Conservation (phyloP, 2,113 vertebrate genomes). For the Picathartes gymnocephalus region DNA sequence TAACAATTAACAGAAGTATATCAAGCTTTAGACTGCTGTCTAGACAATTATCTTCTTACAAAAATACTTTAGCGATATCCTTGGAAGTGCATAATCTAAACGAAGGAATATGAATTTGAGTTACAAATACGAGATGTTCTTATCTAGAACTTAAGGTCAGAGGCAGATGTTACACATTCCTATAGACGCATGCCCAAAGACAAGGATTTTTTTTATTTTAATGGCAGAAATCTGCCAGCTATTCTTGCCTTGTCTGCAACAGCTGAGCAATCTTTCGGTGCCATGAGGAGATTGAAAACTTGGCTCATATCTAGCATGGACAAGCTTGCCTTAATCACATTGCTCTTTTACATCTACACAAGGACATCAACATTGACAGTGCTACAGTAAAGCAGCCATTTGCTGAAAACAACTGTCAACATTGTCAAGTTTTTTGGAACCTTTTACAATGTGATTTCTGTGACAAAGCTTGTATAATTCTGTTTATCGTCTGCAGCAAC, state of each 20-base stretch:
- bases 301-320: constrained; percentile 78
- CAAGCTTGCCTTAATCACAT: constrained; percentile 80
- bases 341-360: constrained; percentile 81
- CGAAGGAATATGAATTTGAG: constrained; percentile 31
- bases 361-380: constrained; percentile 81
- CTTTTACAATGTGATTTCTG: constrained; percentile 71
- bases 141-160: constrained; percentile 72
- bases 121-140: constrained; percentile 45
- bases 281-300: constrained; percentile 78
- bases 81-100: constrained; percentile 10
- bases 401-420: constrained; percentile 83
- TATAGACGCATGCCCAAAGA: constrained; percentile 66
- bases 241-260: constrained; percentile 79
- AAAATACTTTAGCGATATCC: constrained; percentile 24
- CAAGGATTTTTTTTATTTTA: constrained; percentile 61
- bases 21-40: neutral
- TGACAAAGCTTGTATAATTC: constrained; percentile 71
- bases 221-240: constrained; percentile 79
- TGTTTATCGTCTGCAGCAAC: constrained; percentile 68
- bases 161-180: constrained; percentile 76
- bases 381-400: constrained; percentile 77
- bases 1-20: neutral
- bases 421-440: constrained; percentile 78
- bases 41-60: neutral
- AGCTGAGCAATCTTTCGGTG: constrained; percentile 81